Evolutionary conservation across 2,113 vertebrate species (phyloP).

Genomic region (Sturnus vulgaris): DNA sequence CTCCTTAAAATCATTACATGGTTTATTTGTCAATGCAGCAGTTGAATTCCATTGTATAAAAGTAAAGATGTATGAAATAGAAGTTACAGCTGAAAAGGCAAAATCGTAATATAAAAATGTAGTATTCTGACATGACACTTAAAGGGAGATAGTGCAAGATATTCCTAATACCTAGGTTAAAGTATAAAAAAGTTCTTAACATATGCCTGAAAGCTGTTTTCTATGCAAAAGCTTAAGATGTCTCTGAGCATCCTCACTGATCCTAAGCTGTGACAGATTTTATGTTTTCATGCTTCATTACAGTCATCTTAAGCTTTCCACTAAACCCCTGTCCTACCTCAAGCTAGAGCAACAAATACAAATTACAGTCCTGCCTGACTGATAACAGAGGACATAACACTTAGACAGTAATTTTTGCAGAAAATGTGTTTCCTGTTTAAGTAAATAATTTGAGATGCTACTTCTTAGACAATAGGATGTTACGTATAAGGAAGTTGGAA

Average conservation of each 20-base stretch:
- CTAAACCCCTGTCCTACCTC: not conserved
- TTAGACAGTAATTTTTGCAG: not conserved
- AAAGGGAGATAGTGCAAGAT: not conserved
- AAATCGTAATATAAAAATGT: not conserved
- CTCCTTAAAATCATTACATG: not conserved
- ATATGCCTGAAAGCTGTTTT: not conserved
- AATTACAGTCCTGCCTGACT: not conserved
- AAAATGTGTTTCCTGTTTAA: not conserved
- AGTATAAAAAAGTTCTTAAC: not conserved
- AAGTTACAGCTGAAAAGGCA: conserved; percentile 16
- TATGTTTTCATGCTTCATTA: not conserved
- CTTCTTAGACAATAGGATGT: not conserved
- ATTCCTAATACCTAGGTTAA: not conserved
- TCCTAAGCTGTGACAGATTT: not conserved
- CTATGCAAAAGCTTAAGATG: not conserved
- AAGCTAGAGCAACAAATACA: not conserved
- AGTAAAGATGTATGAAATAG: not conserved
- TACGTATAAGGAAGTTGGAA: not conserved
- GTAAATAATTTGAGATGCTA: not conserved
- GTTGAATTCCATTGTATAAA: conserved; percentile 9
- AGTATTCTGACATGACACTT: not conserved
- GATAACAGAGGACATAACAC: not conserved
- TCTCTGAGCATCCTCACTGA: not conserved
- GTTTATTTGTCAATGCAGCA: conserved; percentile 41
- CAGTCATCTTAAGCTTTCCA: not conserved